These are phyloP conservation scores for Ursus arctos DNA, from an alignment of 2,113 vertebrate species.

Conservation along the genomic window DNA sequence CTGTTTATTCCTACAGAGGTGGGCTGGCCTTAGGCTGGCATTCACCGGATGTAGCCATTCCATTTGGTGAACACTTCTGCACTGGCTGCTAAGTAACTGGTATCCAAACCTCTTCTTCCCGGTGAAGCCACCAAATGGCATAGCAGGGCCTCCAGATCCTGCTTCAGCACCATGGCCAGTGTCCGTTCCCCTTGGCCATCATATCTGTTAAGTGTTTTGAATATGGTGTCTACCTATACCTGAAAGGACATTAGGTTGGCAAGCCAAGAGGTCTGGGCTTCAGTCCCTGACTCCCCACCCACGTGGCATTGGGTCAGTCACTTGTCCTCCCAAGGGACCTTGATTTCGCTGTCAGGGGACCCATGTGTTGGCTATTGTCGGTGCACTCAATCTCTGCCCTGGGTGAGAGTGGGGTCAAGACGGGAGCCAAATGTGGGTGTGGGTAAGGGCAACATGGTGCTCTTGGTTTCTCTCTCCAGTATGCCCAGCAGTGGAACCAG, in stretches of 20 bases:
- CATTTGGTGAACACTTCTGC: neutral
- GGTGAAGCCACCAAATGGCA: neutral
- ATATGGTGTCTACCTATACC: neutral
- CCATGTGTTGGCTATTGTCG: neutral
- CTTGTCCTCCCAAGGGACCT: neutral
- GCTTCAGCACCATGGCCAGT: conserved; percentile 15
- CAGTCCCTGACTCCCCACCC: neutral
- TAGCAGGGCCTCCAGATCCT: neutral
- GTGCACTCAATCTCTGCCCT: neutral
- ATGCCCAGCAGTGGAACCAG: conserved; percentile 96
- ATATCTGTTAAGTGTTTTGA: neutral
- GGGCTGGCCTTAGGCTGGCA: neutral
- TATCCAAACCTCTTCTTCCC: neutral
- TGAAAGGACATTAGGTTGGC: neutral
- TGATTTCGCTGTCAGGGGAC: neutral
- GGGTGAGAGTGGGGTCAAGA: neutral
- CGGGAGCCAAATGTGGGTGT: neutral
- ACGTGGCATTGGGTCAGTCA: neutral
- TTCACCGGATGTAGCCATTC: neutral
- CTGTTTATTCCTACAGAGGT: neutral
- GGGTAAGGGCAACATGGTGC: neutral
- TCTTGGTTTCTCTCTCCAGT: conserved; percentile 85
- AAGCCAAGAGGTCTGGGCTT: neutral
- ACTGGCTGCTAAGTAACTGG: neutral
- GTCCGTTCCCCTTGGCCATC: neutral